Evolutionary conservation across 1,140 invertebrate species (phyloP).

Genomic region (Drosophila grimshawi): DNA sequence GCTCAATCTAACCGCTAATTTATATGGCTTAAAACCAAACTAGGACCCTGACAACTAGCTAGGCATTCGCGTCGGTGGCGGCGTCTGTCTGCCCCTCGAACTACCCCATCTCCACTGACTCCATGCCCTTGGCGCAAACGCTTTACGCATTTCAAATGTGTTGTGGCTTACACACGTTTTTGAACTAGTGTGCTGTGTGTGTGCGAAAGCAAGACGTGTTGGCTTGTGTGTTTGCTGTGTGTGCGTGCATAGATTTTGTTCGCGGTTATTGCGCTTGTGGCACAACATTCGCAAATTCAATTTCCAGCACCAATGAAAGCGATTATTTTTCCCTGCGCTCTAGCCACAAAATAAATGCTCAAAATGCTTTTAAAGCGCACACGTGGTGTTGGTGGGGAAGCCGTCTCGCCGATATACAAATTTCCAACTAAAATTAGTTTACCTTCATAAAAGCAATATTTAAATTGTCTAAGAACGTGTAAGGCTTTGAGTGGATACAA

Average conservation of each 20-base stretch:
- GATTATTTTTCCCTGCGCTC: conserved; percentile 41
- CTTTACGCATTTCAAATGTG: conserved; percentile 76
- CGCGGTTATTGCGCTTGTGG: conserved; percentile 71
- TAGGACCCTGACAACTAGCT: conserved; percentile 28
- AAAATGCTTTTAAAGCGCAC: conserved; percentile 42
- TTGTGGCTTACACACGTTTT: conserved; percentile 56
- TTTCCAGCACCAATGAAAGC: conserved; percentile 57
- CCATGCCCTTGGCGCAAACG: conserved; percentile 49
- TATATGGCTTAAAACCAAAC: conserved; percentile 64
- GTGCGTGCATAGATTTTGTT: conserved; percentile 64
- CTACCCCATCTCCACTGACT: background rate
- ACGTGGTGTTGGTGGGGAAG: background rate
- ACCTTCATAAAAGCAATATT: background rate
- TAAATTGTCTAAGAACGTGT: background rate
- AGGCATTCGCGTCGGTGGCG: conserved; percentile 9
- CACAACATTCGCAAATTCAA: conserved; percentile 67
- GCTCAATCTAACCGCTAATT: conserved; percentile 81
- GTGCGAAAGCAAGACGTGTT: conserved; percentile 6
- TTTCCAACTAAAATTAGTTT: background rate
- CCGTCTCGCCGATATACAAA: background rate
- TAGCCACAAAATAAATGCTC: conserved; percentile 61
- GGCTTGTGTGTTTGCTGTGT: conserved; percentile 16
- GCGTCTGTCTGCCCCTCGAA: conserved; percentile 1
- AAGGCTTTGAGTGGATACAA: background rate
- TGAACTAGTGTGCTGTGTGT: conserved; percentile 20